Percentiles rank a stretch among this genome's conserved stretches.
Conservation (phyloP, 2,888 invertebrate genomes). For the Papilio elwesi region DNA sequence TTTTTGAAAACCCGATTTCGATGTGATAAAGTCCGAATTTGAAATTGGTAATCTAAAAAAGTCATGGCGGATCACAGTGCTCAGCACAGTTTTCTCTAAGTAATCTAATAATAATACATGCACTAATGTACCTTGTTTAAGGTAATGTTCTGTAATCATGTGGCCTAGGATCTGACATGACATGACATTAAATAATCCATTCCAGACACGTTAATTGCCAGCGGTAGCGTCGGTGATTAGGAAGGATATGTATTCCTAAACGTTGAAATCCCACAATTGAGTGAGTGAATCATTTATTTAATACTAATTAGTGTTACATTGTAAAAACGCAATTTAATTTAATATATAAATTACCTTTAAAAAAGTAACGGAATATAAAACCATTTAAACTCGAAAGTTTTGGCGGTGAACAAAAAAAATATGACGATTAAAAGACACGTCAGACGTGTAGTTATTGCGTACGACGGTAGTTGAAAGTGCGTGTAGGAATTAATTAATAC, state of each 20-base stretch:
- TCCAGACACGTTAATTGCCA: too few species aligned
- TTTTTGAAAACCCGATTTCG: too few species aligned
- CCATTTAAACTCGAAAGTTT: slow-evolving; percentile 20
- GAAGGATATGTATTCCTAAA: not conserved
- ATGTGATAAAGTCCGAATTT: too few species aligned
- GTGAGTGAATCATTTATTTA: not conserved
- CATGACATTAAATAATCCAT: too few species aligned
- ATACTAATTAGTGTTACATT: not conserved
- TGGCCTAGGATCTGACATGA: too few species aligned
- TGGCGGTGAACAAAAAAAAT: not conserved
- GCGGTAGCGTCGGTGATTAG: too few species aligned
- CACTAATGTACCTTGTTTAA: too few species aligned
- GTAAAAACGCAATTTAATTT: not conserved
- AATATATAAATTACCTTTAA: not conserved
- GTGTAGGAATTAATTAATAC: slow-evolving; percentile 43
- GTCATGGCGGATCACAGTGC: too few species aligned
- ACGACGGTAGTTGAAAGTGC: slow-evolving; percentile 39
- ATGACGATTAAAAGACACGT: slow-evolving; percentile 23
- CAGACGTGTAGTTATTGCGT: slow-evolving; percentile 34
- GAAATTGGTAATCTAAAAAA: too few species aligned
- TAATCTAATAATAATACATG: too few species aligned
- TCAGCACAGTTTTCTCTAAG: too few species aligned
- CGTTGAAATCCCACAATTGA: not conserved
- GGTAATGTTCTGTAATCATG: too few species aligned
- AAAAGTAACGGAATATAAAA: slow-evolving; percentile 5